These are phyloP conservation scores for Molorchus minor DNA, from an alignment of 2,888 invertebrate species.

Conservation along the genomic window DNA sequence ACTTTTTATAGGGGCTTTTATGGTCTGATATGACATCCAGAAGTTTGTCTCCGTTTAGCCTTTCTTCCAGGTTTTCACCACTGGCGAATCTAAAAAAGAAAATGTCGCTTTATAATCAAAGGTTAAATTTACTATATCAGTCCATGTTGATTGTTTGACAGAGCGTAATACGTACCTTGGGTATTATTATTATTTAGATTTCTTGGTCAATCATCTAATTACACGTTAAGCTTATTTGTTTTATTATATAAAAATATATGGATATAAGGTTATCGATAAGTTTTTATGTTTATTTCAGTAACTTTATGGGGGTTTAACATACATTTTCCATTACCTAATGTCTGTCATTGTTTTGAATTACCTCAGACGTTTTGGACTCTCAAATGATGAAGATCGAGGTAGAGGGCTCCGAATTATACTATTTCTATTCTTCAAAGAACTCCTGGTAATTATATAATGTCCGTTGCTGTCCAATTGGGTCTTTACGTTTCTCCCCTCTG, in stretches of 20 bases:
- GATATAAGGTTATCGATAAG: too few relatives aligned
- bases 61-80: constrained; percentile 48
- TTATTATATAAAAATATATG: too few relatives aligned
- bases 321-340: too few relatives aligned
- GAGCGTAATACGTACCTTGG: too few relatives aligned
- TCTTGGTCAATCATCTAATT: too few relatives aligned
- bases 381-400: constrained; percentile 79
- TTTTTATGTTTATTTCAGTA: too few relatives aligned
- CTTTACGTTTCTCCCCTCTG: constrained; percentile 54
- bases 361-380: constrained; percentile 83
- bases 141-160: too few relatives aligned
- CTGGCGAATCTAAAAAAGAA: constrained; percentile 47
- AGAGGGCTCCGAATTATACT: constrained; percentile 66
- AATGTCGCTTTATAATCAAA: neutral
- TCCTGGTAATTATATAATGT: constrained; percentile 64
- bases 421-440: constrained; percentile 76
- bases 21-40: constrained; percentile 70
- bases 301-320: too few relatives aligned
- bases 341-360: too few relatives aligned
- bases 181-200: too few relatives aligned
- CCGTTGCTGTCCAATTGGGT: constrained; percentile 50
- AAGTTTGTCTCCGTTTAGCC: constrained; percentile 64
- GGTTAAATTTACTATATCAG: neutral
- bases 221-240: too few relatives aligned
- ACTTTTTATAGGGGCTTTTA: constrained; percentile 66